Conservation (phyloP, 2,113 vertebrate genomes). For the human region GRCh38 chr9:26236001-26236500, state of each 20-base stretch:
- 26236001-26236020: not conserved
- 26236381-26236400: not conserved
- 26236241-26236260: not conserved
- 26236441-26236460: not conserved
- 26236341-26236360: not conserved
- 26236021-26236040: slow-evolving; percentile 5
- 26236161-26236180: not conserved
- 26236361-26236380: not conserved
- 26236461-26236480: not conserved
- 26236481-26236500: not conserved
- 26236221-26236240: not conserved
- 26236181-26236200: not conserved
- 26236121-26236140: not conserved
- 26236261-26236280: not conserved
- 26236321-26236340: not conserved
- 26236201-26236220: not conserved
- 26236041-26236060: not conserved
- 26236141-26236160: not conserved
- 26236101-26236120: not conserved
- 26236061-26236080: not conserved
- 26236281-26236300: not conserved
- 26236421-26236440: not conserved
- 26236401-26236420: not conserved
- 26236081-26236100: not conserved
- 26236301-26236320: not conserved